phyloP scores from a whole-genome alignment of 2,113 vertebrate species.

The Lampris megalopsis region DNA sequence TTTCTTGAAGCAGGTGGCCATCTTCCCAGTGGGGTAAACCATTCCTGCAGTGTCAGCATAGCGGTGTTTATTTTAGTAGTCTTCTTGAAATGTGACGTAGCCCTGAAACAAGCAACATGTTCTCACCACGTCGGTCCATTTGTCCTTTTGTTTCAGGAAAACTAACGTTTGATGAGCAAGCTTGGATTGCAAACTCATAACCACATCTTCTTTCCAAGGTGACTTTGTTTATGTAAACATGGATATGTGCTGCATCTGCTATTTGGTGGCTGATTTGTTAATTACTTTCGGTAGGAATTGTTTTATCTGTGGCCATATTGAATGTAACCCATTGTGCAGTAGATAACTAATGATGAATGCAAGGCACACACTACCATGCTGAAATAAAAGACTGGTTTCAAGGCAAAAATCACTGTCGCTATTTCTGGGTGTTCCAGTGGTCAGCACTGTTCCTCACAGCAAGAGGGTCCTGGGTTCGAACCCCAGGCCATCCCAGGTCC shows the following conservation, averaged over 20 bases:
- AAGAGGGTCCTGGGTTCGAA: no score
- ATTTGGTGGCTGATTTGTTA: conserved; percentile 35
- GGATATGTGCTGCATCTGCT: conserved; percentile 46
- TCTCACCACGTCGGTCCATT: conserved; percentile 24
- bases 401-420: conserved; percentile 18
- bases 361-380: conserved; percentile 85
- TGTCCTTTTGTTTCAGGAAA: conserved; percentile 10
- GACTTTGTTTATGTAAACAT: conserved; percentile 59
- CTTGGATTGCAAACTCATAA: conserved; percentile 39
- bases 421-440: no score
- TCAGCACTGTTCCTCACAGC: no score
- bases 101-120: conserved; percentile 1
- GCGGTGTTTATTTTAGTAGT: no score
- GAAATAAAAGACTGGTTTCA: conserved; percentile 86
- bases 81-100: no score
- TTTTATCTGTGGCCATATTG: conserved; percentile 83
- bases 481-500: no score
- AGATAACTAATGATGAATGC: conserved; percentile 88
- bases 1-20: no score
- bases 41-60: no score
- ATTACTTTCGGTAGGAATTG: conserved; percentile 35
- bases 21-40: no score
- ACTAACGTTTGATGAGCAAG: conserved; percentile 50
- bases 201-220: conserved; percentile 37
- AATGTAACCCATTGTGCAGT: conserved; percentile 86